Percentiles rank a stretch among this genome's conserved stretches.
These are phyloP conservation scores for Morpho deidamia DNA, from an alignment of 2,888 invertebrate genomes.

Conservation along the genomic window DNA sequence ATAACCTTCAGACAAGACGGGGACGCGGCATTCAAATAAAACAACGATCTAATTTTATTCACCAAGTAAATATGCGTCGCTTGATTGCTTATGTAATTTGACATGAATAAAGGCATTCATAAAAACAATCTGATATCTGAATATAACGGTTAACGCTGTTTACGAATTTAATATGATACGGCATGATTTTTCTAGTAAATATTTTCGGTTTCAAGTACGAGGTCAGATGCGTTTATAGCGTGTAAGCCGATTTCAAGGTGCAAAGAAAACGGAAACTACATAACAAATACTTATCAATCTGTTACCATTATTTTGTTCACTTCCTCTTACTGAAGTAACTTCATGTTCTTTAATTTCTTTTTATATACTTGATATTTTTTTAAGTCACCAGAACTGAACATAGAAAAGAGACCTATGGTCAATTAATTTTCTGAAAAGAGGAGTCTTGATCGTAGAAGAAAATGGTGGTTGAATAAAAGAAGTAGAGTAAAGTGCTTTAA, in stretches of 20 bases:
- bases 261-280: too few species aligned
- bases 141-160: not conserved
- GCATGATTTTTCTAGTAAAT: constrained; percentile 10
- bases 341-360: too few species aligned
- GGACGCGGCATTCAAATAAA: constrained; percentile 32
- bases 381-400: too few species aligned
- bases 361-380: too few species aligned
- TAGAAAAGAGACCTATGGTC: too few species aligned
- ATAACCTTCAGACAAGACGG: constrained; percentile 42
- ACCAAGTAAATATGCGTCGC: constrained; percentile 10
- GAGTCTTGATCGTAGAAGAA: too few species aligned
- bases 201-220: constrained; percentile 22
- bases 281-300: too few species aligned
- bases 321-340: too few species aligned
- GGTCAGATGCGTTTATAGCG: constrained; percentile 5
- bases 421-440: too few species aligned
- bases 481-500: too few species aligned
- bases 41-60: constrained; percentile 29
- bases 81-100: constrained; percentile 12
- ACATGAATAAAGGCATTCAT: constrained; percentile 6
- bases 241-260: not conserved
- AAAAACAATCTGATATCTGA: constrained; percentile 6
- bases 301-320: too few species aligned
- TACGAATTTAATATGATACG: constrained; percentile 1
- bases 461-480: too few species aligned